Evolutionary conservation across 2,797 vertebrate species (phyloP).

Genomic region (Oryzias sinensis): DNA sequence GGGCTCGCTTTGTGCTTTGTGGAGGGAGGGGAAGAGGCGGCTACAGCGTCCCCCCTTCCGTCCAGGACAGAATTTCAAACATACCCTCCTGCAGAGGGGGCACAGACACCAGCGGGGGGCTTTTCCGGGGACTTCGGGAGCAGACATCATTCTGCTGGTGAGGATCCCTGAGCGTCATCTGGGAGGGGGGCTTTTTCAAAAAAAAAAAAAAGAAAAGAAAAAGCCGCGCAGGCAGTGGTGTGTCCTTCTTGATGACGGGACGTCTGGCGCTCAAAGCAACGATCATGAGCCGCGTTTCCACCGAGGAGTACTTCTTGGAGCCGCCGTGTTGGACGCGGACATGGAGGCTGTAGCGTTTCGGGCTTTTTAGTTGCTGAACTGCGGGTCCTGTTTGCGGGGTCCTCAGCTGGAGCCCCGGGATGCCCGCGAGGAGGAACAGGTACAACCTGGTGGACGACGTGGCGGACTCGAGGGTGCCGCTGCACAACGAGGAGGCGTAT

Average conservation of each 20-base stretch:
- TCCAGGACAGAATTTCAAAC: slow-evolving; percentile 29
- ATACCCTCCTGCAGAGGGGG: slow-evolving; percentile 13
- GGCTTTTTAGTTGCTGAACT: slow-evolving; percentile 16
- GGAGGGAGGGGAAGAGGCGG: slow-evolving; percentile 18
- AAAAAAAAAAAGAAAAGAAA: neutral
- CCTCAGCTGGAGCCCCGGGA: slow-evolving; percentile 44
- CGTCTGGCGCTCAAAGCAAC: slow-evolving; percentile 37
- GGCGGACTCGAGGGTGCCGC: slow-evolving; percentile 85
- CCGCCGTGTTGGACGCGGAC: slow-evolving; percentile 19
- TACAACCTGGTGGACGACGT: slow-evolving; percentile 94
- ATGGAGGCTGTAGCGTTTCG: slow-evolving; percentile 9
- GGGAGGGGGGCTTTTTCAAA: slow-evolving; percentile 1
- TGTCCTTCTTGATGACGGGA: slow-evolving; percentile 49
- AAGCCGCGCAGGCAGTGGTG: slow-evolving; percentile 16
- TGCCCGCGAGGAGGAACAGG: slow-evolving; percentile 86
- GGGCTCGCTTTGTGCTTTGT: slow-evolving; percentile 35
- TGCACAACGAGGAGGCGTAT: slow-evolving; percentile 91
- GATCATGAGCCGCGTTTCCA: slow-evolving; percentile 53
- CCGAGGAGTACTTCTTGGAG: slow-evolving; percentile 19
- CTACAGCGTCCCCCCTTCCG: slow-evolving; percentile 22
- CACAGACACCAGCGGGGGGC: slow-evolving; percentile 1
- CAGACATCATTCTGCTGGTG: neutral
- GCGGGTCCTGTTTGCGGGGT: slow-evolving; percentile 3
- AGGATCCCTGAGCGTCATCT: slow-evolving; percentile 8
- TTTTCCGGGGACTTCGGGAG: slow-evolving; percentile 1